These are phyloP conservation scores for Gallirallus australis DNA, from an alignment of 2,797 vertebrate species.

Conservation along the genomic window DNA sequence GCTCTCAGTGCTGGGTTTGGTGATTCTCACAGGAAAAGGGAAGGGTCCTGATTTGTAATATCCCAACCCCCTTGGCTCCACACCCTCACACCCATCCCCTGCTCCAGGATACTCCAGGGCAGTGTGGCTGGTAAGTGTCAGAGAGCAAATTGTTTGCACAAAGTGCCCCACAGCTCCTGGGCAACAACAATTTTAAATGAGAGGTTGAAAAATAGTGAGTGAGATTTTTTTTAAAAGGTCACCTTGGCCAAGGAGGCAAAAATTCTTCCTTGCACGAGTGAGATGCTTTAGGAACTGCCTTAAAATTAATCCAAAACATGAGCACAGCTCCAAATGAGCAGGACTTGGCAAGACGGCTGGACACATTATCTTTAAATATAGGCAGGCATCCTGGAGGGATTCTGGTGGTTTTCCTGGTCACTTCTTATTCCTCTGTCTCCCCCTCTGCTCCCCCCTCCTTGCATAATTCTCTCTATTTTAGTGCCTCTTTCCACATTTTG, in stretches of 20 bases:
- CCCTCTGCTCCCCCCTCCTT: not conserved
- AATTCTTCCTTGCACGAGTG: not conserved
- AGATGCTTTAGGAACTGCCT: slow-evolving; percentile 57
- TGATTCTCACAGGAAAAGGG: not conserved
- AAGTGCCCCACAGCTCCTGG: rapidly evolving
- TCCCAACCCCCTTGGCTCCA: rapidly evolving
- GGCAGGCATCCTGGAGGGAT: slow-evolving; percentile 52
- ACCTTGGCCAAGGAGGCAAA: slow-evolving; percentile 51
- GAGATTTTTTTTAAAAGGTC: slow-evolving; percentile 43
- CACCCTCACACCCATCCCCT: not conserved
- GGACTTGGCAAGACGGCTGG: slow-evolving; percentile 49
- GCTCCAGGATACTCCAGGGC: not conserved
- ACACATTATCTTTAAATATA: slow-evolving; percentile 56
- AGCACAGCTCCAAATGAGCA: slow-evolving; percentile 47
- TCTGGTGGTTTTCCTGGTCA: slow-evolving; percentile 68
- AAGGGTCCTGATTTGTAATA: not conserved
- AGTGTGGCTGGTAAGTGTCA: not conserved
- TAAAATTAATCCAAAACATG: slow-evolving; percentile 59
- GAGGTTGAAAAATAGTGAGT: slow-evolving; percentile 42
- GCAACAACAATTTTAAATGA: slow-evolving; percentile 11
- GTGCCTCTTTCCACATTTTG: slow-evolving; percentile 18
- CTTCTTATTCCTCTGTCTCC: slow-evolving; percentile 4
- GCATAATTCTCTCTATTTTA: slow-evolving; percentile 24
- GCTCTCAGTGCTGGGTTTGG: not conserved
- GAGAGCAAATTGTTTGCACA: not conserved